Evolutionary conservation across 2,888 invertebrate genomes (phyloP).

Genomic region (Polydesmus complanatus): DNA sequence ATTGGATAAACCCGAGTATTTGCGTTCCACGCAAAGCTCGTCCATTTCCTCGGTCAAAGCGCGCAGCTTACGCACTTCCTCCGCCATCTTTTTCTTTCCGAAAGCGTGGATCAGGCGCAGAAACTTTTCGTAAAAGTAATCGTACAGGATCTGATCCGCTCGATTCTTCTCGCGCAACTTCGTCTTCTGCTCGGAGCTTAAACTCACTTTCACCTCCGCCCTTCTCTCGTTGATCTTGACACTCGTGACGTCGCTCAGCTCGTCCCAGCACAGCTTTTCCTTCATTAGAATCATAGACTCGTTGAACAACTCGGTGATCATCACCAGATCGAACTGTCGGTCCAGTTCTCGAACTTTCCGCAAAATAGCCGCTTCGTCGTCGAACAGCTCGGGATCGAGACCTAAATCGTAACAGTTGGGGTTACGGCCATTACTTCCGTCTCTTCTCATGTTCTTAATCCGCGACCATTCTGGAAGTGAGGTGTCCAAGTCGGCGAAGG

Average conservation of each 20-base stretch:
- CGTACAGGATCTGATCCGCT: constrained; percentile 28
- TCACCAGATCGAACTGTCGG: constrained; percentile 26
- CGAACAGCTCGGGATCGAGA: background rate
- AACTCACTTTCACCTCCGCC: background rate
- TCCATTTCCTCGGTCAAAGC: too few species aligned
- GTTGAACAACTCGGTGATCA: constrained; percentile 30
- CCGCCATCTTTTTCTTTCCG: constrained; percentile 17
- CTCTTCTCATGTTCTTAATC: too few species aligned
- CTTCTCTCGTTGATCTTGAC: constrained; percentile 19
- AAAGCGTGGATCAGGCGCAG: constrained; percentile 13
- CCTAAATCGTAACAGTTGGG: constrained; percentile 16
- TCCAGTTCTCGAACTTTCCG: constrained; percentile 16
- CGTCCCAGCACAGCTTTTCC: constrained; percentile 29
- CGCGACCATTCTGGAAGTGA: background rate
- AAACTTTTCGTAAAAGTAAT: constrained; percentile 22
- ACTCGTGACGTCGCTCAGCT: constrained; percentile 29
- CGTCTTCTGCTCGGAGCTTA: background rate
- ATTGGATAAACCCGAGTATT: too few species aligned
- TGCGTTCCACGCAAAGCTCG: too few species aligned
- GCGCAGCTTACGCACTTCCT: constrained; percentile 19
- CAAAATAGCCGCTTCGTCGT: background rate
- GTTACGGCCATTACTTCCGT: constrained; percentile 14
- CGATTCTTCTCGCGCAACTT: constrained; percentile 13
- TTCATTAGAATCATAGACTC: constrained; percentile 30
- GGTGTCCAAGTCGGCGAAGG: background rate